Conservation (phyloP, 2,888 invertebrate genomes). For the Protophormia terraenovae region DNA sequence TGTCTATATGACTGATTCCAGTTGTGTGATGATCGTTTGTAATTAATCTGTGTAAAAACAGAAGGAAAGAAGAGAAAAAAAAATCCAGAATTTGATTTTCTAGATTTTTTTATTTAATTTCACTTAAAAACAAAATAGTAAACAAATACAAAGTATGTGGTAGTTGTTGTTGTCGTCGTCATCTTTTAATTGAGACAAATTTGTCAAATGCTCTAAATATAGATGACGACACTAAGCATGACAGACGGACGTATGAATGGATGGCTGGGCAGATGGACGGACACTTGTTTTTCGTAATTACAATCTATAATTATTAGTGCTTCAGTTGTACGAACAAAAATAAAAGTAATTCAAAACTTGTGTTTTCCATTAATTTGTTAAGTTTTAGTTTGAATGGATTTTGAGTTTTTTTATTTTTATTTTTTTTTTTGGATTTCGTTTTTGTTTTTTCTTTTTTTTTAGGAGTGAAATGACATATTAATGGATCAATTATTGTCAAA, state of each 20-base stretch:
- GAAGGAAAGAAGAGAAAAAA: slow-evolving; percentile 27
- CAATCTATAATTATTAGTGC: slow-evolving; percentile 7
- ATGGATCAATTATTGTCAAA: background rate
- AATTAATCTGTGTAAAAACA: slow-evolving; percentile 30
- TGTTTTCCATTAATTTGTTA: slow-evolving; percentile 25
- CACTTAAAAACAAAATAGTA: slow-evolving; percentile 28
- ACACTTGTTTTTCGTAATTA: slow-evolving; percentile 32
- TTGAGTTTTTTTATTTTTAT: background rate
- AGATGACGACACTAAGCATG: background rate
- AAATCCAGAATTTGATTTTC: slow-evolving; percentile 42
- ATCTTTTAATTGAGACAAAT: slow-evolving; percentile 64
- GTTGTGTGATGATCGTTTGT: background rate
- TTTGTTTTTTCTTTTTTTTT: no score
- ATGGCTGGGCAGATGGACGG: background rate
- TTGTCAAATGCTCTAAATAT: slow-evolving; percentile 59
- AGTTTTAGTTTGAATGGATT: slow-evolving; percentile 36
- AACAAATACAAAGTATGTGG: background rate
- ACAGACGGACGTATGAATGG: background rate
- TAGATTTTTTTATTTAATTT: slow-evolving; percentile 28
- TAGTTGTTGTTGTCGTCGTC: background rate
- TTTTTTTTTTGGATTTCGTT: no score
- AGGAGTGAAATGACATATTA: background rate
- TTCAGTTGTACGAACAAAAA: background rate
- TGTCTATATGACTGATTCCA: slow-evolving; percentile 6
- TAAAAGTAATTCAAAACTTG: slow-evolving; percentile 33